These are phyloP conservation scores for Eumacrocentrus americanus DNA, from an alignment of 2,888 invertebrate species.

Conservation along the genomic window DNA sequence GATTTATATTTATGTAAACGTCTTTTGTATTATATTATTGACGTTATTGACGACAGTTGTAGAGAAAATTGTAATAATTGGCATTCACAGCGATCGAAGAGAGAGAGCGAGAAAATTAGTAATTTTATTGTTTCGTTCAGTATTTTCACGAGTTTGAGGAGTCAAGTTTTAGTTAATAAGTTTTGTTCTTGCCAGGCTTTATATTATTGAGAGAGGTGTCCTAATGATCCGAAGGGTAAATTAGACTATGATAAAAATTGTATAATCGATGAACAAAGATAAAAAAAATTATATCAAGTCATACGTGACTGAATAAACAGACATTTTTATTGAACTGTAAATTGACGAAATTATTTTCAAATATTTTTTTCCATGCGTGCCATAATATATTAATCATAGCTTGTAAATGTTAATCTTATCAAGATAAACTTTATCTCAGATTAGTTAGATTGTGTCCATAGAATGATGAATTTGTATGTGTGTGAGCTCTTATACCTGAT, in stretches of 20 bases:
- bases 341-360: not conserved
- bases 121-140: not conserved
- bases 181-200: not conserved
- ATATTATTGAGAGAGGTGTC: not conserved
- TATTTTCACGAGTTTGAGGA: not conserved
- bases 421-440: too few relatives aligned
- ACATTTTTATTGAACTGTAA: conserved; percentile 38
- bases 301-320: conserved; percentile 42
- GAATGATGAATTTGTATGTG: too few relatives aligned
- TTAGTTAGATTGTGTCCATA: too few relatives aligned
- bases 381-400: not conserved
- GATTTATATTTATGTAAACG: conserved; percentile 13
- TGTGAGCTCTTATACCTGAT: too few relatives aligned
- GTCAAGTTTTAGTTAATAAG: not conserved
- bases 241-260: not conserved
- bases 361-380: too few relatives aligned
- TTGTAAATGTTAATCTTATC: not conserved
- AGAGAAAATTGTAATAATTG: not conserved
- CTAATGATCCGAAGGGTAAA: not conserved
- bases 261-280: conserved; percentile 27
- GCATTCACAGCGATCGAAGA: not conserved
- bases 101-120: not conserved
- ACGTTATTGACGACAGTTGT: not conserved
- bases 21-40: conserved; percentile 19
- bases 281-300: not conserved